Evolutionary conservation across 35 echinoderm and acorn worm species (phyloP).

Genomic region (Strongylocentrotus purpuratus): DNA sequence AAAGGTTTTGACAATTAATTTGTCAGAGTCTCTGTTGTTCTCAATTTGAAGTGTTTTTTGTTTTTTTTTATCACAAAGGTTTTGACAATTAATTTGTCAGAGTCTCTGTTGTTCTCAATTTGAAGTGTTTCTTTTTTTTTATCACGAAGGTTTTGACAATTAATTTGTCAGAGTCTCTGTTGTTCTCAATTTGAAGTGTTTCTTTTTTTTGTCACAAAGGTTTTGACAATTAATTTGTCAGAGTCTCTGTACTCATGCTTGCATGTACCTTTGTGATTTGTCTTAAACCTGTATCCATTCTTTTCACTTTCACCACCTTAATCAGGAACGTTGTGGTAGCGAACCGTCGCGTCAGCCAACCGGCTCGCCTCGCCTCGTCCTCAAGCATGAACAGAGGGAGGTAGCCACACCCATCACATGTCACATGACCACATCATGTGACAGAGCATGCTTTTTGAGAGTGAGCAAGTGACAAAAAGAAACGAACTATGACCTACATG

Average conservation of each 20-base stretch:
- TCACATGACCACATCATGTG: slow-evolving; percentile 4
- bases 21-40: no score
- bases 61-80: no score
- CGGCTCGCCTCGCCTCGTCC: not conserved
- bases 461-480: not conserved
- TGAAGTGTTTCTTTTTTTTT: no score
- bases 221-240: no score
- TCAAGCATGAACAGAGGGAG: slow-evolving; percentile 32
- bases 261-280: not conserved
- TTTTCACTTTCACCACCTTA: not conserved
- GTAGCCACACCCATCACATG: slow-evolving; percentile 23
- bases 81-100: not conserved
- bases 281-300: not conserved
- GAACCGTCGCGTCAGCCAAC: not conserved
- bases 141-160: no score
- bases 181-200: no score
- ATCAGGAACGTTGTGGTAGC: not conserved
- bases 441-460: not conserved
- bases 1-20: no score
- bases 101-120: no score
- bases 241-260: not conserved
- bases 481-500: slow-evolving; percentile 5
- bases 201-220: no score
- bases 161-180: not conserved
- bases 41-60: no score